Percentiles rank a stretch among this genome's conserved stretches.
phyloP scores from a whole-genome alignment of 2,888 invertebrate species.

The Mythimna pallens region DNA sequence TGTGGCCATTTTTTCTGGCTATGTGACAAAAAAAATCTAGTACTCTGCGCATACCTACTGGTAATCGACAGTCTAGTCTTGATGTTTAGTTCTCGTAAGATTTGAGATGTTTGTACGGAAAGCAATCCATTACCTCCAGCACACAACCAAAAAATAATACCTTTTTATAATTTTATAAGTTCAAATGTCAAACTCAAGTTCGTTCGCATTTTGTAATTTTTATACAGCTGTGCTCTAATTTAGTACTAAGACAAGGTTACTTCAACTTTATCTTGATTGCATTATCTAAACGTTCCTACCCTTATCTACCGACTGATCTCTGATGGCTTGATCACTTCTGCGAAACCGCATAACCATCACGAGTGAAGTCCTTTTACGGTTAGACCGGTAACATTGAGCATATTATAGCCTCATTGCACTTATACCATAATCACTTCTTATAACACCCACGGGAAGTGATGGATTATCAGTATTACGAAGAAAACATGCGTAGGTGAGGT shows the following conservation, averaged over 20 bases:
- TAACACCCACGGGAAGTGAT: constrained; percentile 19
- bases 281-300: not conserved
- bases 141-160: too few species aligned
- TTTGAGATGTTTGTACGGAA: too few species aligned
- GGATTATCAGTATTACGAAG: constrained; percentile 21
- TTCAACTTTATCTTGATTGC: not conserved
- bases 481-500: not conserved
- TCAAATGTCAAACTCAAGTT: not conserved
- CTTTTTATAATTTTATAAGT: not conserved
- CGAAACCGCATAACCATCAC: constrained; percentile 30
- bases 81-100: too few species aligned
- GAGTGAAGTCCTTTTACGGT: constrained; percentile 26
- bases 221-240: not conserved
- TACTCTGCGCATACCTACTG: too few species aligned
- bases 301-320: not conserved
- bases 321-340: constrained; percentile 15
- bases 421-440: constrained; percentile 18
- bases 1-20: too few species aligned
- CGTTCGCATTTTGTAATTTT: not conserved
- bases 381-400: constrained; percentile 24
- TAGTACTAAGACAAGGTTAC: not conserved
- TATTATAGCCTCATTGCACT: not conserved
- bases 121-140: too few species aligned
- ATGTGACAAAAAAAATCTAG: too few species aligned
- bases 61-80: too few species aligned